Evolutionary conservation across 30 jellyfish, hydroid and myxozoan genomes (phyloP).

Genomic region (Aurelia coerulea): DNA sequence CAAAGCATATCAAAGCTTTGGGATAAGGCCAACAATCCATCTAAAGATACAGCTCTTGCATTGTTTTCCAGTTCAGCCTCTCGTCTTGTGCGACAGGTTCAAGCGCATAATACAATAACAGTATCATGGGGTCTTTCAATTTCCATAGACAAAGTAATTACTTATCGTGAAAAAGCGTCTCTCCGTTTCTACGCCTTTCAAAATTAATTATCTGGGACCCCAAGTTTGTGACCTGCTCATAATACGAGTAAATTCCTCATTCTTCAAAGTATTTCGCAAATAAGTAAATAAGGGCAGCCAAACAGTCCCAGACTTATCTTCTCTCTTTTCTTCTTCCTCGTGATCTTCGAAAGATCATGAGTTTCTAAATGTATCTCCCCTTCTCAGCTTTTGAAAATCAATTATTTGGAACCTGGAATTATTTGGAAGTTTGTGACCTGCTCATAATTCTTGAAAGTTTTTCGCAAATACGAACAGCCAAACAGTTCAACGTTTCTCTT

Average conservation of each 20-base stretch:
- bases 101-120: slow-evolving; percentile 2
- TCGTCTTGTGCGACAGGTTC: slow-evolving; percentile 21
- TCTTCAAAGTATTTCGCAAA: too few relatives aligned
- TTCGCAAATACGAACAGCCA: too few relatives aligned
- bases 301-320: too few relatives aligned
- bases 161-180: neutral
- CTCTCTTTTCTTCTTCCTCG: too few relatives aligned
- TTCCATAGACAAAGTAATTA: slow-evolving; percentile 3
- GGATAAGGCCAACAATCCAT: neutral
- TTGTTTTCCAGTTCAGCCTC: neutral
- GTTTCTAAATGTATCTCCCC: too few relatives aligned
- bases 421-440: too few relatives aligned
- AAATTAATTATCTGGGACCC: neutral
- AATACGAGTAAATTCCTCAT: neutral
- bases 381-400: too few relatives aligned
- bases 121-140: neutral
- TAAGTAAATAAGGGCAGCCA: too few relatives aligned
- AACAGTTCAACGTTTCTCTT: too few relatives aligned
- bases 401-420: too few relatives aligned
- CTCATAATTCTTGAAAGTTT: too few relatives aligned
- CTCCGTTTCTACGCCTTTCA: neutral
- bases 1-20: too few relatives aligned
- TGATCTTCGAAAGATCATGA: neutral
- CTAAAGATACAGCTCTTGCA: neutral
- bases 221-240: neutral